Conservation (phyloP, 2,113 vertebrate species). For the Tragelaphus strepsiceros region DNA sequence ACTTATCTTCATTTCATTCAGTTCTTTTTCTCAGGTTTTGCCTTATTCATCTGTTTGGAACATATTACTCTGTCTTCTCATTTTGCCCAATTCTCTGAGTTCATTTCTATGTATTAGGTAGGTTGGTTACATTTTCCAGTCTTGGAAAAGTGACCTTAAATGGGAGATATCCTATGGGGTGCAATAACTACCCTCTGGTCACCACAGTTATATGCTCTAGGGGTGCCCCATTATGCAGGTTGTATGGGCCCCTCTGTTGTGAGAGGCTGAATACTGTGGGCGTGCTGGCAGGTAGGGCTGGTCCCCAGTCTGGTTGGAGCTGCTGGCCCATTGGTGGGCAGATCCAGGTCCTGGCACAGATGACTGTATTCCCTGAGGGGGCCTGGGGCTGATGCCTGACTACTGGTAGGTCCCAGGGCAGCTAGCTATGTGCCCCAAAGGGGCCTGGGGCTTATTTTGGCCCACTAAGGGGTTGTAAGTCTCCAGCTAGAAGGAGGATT, state of each 20-base stretch:
- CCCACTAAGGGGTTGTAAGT: neutral
- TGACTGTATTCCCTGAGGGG: neutral
- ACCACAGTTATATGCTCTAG: neutral
- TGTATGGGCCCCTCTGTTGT: neutral
- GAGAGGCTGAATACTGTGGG: neutral
- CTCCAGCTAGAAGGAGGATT: neutral
- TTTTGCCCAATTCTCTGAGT: neutral
- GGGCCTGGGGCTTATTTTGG: neutral
- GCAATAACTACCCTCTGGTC: neutral
- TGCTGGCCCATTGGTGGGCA: neutral
- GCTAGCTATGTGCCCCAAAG: neutral
- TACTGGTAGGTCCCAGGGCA: neutral
- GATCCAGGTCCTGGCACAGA: neutral
- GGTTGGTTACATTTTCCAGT: neutral
- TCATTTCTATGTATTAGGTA: neutral
- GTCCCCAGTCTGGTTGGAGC: neutral
- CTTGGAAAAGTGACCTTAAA: neutral
- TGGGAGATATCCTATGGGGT: neutral
- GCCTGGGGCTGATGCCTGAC: neutral
- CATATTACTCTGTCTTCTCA: neutral
- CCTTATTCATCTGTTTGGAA: neutral
- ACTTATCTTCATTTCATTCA: neutral
- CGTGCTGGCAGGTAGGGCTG: neutral
- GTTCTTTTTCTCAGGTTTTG: neutral
- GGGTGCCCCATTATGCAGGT: fast-evolving